Percentiles rank a stretch among this genome's conserved stretches.
Evolutionary conservation across 2,888 invertebrate genomes (phyloP).

Genomic region (Strigamia maritima): DNA sequence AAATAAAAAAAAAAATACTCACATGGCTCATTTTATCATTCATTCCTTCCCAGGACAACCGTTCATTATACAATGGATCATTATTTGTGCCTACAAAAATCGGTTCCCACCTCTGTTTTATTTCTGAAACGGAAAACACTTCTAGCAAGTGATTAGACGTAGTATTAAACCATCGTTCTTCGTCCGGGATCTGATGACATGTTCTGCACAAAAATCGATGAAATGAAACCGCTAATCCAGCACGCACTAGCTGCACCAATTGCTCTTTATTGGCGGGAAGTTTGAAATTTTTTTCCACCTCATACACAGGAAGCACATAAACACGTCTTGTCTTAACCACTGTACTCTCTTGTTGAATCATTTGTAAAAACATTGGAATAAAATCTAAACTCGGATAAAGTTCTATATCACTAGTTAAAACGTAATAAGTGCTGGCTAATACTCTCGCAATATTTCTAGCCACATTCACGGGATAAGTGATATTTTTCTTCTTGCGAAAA

Average conservation of each 20-base stretch:
- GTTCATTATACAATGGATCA: constrained; percentile 80
- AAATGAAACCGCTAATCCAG: constrained; percentile 64
- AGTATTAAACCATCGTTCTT: constrained; percentile 64
- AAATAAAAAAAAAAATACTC: constrained; percentile 43
- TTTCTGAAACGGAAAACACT: constrained; percentile 55
- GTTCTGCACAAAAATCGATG: constrained; percentile 67
- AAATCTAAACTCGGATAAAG: constrained; percentile 82
- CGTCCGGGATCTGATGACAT: constrained; percentile 71
- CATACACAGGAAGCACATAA: constrained; percentile 54
- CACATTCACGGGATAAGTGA: constrained; percentile 85
- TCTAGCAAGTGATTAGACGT: constrained; percentile 50
- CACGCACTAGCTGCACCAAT: constrained; percentile 56
- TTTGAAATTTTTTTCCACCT: constrained; percentile 46
- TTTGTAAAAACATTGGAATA: constrained; percentile 74
- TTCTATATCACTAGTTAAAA: constrained; percentile 84
- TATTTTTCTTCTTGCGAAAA: constrained; percentile 69
- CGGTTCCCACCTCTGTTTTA: constrained; percentile 86
- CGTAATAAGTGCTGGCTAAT: constrained; percentile 73
- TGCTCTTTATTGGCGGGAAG: constrained; percentile 65
- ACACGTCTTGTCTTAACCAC: constrained; percentile 54
- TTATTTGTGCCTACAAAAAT: constrained; percentile 86
- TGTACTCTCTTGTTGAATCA: constrained; percentile 61
- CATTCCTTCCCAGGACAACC: constrained; percentile 91
- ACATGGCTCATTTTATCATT: constrained; percentile 96
- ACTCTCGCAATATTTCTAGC: constrained; percentile 85